A percentile compares a stretch with the other conserved stretches of the same genome.
Conservation (phyloP, 2,113 vertebrate species). For the Panurus biarmicus region DNA sequence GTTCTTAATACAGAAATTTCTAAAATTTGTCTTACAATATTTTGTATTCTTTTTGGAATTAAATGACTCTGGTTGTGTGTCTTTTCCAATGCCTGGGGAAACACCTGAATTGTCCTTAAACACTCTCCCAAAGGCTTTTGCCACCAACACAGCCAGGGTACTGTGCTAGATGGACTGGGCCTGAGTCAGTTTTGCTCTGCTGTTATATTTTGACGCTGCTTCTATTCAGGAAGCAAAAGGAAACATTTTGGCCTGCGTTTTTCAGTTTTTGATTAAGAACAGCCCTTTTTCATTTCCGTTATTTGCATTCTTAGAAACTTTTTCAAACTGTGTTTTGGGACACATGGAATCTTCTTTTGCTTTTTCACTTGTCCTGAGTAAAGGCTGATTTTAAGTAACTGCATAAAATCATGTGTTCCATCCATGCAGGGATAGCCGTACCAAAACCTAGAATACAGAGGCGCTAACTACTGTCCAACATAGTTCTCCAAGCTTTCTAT, state of each 20-base stretch:
- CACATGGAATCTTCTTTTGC: not conserved
- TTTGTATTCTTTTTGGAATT: not conserved
- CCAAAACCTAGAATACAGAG: not conserved
- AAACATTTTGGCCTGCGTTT: not conserved
- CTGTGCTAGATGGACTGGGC: not conserved
- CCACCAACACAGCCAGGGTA: not conserved
- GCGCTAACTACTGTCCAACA: not conserved
- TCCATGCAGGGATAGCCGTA: not conserved
- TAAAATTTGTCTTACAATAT: not conserved
- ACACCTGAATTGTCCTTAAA: not conserved
- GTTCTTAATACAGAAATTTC: not conserved
- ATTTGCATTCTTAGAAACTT: not conserved
- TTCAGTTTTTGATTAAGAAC: not conserved
- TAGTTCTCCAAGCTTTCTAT: not conserved
- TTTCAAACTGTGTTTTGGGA: not conserved
- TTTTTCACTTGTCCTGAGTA: not conserved
- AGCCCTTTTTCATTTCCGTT: not conserved
- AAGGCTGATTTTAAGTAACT: not conserved
- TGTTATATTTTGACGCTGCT: not conserved
- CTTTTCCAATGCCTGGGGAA: not conserved
- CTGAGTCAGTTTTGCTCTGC: not conserved
- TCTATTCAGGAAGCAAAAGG: not conserved
- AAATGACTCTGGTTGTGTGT: not conserved
- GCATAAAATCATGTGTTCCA: accelerated
- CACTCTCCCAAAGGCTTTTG: not conserved